These are phyloP conservation scores for Steatocranus sp. DNA, from an alignment of 2,797 vertebrate genomes.

Conservation along the genomic window DNA sequence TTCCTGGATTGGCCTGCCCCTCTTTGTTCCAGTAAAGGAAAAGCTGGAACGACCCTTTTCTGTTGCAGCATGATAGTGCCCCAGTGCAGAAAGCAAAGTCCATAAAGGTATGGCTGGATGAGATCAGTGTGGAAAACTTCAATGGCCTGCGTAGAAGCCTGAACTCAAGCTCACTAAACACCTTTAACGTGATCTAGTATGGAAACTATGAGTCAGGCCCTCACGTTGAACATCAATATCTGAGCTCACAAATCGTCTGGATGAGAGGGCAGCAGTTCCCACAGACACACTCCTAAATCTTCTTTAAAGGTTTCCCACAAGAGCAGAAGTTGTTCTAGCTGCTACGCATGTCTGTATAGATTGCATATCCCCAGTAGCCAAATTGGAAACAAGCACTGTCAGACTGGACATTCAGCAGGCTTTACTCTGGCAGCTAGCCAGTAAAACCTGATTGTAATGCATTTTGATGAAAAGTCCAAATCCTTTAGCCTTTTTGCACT, in stretches of 20 bases:
- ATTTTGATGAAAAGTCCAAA: fast-evolving
- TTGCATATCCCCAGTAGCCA: fast-evolving
- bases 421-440: not conserved
- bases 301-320: not conserved
- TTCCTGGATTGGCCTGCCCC: not conserved
- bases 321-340: not conserved
- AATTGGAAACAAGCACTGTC: not conserved
- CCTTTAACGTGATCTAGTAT: fast-evolving
- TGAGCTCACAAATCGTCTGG: not conserved
- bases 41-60: not conserved
- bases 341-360: not conserved
- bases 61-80: not conserved
- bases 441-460: not conserved
- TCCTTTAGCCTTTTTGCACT: not conserved
- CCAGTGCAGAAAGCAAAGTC: not conserved
- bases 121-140: not conserved
- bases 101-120: fast-evolving
- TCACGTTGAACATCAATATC: not conserved
- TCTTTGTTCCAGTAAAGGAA: not conserved
- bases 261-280: not conserved
- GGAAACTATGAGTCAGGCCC: fast-evolving
- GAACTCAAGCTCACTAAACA: not conserved
- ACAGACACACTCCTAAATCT: not conserved
- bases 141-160: not conserved
- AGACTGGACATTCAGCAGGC: not conserved